Evolutionary conservation across 2,797 vertebrate species (phyloP), one percentile per base, ranked within the genome.

Genomic region (Petrocephalus sullivani): DNA sequence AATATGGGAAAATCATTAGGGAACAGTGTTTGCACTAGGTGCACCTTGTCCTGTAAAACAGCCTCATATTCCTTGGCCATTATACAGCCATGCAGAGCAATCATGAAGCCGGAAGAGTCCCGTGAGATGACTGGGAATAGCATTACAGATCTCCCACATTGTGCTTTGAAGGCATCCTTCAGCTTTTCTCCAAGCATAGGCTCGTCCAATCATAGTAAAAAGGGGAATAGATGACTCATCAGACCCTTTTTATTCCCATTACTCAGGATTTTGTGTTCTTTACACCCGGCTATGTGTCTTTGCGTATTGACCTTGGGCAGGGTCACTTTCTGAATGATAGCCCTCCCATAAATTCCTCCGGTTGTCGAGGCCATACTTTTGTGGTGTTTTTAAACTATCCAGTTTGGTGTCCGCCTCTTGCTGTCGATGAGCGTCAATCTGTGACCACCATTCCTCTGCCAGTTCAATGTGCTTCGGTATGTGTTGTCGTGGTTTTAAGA

Each of bases 1-100:
- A 71, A 71, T 71, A 71, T 71, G 67, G 67, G 67, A 71, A 16
- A 71, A 37, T 37, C 67, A 71, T 71, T 71, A 71, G 67, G 67
- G 67, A 71, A 37, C 67, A 16, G 67, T 1, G 64, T 71, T 71
- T 37, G 14, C 28, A 4, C 67, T 19, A 28, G 67, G 67, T 37
- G 33, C 67, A 71, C 67, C 67, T 37, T 71, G 67, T 71, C 67
- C 33, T 71, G 28, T 71, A 71, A 71, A 41, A 33, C 67, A 71
- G 67, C 67, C 67, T 71, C 33, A 71, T 71, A 71, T 71, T 37
- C 67, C 67, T 37, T 37, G 67, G 67, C 67, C 3, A 71, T 71
- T 71, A 71, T 71, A 16, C 1, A 12, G 67, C 67, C 67, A 37
- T 14, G 67, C 67, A 37, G 67, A 71, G 67, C 14, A 37, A 71